These are phyloP conservation scores for Hormaphis cornu DNA, from an alignment of 1,140 invertebrate genomes.

Conservation along the genomic window DNA sequence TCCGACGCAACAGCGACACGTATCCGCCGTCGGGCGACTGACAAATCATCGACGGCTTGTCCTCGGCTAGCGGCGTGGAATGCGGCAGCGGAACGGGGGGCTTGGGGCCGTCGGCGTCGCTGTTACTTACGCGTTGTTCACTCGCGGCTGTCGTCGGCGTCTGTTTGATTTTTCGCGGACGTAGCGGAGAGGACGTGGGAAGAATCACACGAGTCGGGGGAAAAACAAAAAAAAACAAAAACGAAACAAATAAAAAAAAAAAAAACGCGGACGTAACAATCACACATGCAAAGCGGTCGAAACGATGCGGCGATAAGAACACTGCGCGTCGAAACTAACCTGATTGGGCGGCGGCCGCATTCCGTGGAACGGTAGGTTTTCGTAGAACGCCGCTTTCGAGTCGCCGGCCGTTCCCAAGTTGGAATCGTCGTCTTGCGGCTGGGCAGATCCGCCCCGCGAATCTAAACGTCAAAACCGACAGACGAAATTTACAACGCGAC, in stretches of 20 bases:
- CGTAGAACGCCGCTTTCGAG: slow-evolving; percentile 70
- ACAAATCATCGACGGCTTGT: not conserved
- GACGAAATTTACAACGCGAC: too few relatives aligned
- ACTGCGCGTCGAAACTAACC: slow-evolving; percentile 49
- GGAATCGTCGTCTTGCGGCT: not conserved
- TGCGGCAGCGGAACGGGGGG: not conserved
- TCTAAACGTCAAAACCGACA: too few relatives aligned
- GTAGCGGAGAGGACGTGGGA: too few relatives aligned
- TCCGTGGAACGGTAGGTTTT: slow-evolving; percentile 87
- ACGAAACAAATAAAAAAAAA: slow-evolving; percentile 34
- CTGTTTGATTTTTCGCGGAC: not conserved
- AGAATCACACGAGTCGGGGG: too few relatives aligned
- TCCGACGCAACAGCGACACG: slow-evolving; percentile 3
- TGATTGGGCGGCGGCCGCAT: slow-evolving; percentile 82
- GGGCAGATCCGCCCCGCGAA: slow-evolving; percentile 35
- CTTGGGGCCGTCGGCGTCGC: not conserved
- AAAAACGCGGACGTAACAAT: slow-evolving; percentile 30
- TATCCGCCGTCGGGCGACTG: not conserved
- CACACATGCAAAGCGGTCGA: slow-evolving; percentile 9
- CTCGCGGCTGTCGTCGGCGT: slow-evolving; percentile 15
- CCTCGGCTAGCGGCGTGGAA: not conserved
- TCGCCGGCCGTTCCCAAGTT: slow-evolving; percentile 43
- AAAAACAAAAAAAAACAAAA: slow-evolving; percentile 6
- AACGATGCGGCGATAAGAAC: not conserved
- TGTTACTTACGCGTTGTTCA: not conserved